Evolutionary conservation across 2,113 vertebrate genomes (phyloP), one percentile per base, ranked within the genome.

Genomic region (Maccullochella peelii): DNA sequence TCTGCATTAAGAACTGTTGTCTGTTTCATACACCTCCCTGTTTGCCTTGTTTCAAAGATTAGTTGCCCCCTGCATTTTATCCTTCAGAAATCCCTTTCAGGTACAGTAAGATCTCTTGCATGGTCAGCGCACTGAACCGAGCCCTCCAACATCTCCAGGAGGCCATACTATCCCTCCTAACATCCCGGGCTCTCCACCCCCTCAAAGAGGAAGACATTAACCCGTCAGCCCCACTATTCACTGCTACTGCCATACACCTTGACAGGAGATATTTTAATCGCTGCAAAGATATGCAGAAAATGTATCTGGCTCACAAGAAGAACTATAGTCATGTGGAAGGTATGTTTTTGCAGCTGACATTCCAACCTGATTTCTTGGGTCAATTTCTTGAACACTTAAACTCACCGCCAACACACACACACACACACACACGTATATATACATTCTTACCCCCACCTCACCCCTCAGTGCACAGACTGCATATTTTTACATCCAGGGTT

Each of bases 321-420:
- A 89, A 87, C 89, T 91, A 86, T 91, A 80, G 91, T 95, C 91
- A 93, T 92, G 86, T 84, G 88, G 74, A 94, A 91, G 89, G 93
- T 94, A 95, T 95, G 94, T 94, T 95, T 94, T 92, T 87, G 85
- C 94, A 94, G 93, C 94, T 95, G 90, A 94, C 80, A 94, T 94
- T 94, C 93, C 92, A 95, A 86, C 83, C 85, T 87, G 88, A 93
- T 91, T 95, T 94, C 87, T 92, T 87, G 82, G 88, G 89, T 94
- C 86, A 89, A 87, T 92, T 94, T 94, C 91, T 92, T 92, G 54
- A 93, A 85, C 79, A 76, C 66, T 87, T 79, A 83, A 86, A 79
- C 72, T 78, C 87, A 78, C 87, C 77, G 68, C 79, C 72, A 42
- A 59, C 67, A 15, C 66, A 61, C 82, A 81, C 81, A 73, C 74